phyloP scores from a whole-genome alignment of 2,888 invertebrate genomes.

The Tachystola acroxantha region DNA sequence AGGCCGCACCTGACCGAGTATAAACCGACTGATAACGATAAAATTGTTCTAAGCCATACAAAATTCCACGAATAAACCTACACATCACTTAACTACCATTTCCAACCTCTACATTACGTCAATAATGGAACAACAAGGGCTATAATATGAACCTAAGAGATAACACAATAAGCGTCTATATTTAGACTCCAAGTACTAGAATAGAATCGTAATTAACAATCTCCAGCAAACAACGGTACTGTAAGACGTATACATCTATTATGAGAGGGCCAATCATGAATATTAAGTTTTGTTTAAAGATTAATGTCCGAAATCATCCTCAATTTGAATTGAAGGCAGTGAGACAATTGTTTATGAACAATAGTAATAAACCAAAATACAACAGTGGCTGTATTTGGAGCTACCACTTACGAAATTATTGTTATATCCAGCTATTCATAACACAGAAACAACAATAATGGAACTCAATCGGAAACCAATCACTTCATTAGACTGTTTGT shows the following conservation, averaged over 20 bases:
- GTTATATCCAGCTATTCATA: conserved; percentile 24
- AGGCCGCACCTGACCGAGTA: conserved; percentile 30
- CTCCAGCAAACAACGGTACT: too few relatives aligned
- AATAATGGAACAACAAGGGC: neutral
- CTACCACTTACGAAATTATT: conserved; percentile 34
- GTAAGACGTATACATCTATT: too few relatives aligned
- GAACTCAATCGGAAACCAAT: conserved; percentile 19
- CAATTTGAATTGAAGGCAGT: neutral
- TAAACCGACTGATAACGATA: conserved; percentile 23
- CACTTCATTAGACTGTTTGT: conserved; percentile 22
- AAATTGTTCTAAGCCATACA: conserved; percentile 15
- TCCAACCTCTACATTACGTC: neutral
- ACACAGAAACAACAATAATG: conserved; percentile 28
- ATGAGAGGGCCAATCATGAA: conserved; percentile 5
- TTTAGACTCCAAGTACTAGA: neutral
- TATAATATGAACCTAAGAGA: neutral
- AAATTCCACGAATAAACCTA: conserved; percentile 20
- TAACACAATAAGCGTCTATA: neutral
- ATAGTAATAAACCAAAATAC: conserved; percentile 37
- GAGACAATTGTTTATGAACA: conserved; percentile 37
- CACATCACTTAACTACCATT: conserved; percentile 8
- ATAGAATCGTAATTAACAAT: neutral
- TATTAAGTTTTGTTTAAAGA: conserved; percentile 9
- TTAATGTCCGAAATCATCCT: neutral
- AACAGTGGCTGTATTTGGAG: conserved; percentile 25